Evolutionary conservation across 2,797 vertebrate species (phyloP).

Genomic region (Spinus olivaceus): DNA sequence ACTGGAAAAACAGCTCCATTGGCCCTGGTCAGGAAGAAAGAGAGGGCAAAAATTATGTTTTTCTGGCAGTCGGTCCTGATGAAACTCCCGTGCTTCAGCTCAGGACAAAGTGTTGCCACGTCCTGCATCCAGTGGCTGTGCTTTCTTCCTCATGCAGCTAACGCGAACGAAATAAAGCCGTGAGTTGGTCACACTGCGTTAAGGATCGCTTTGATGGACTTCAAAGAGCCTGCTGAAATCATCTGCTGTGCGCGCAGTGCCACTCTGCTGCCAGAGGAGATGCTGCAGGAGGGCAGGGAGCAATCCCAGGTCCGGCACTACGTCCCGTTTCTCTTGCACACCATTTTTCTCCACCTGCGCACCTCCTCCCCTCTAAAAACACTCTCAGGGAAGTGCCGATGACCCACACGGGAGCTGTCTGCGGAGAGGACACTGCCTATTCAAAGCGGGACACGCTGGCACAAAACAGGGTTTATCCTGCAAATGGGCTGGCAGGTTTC

Average conservation of each 20-base stretch:
- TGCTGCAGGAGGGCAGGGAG: neutral
- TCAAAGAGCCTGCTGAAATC: neutral
- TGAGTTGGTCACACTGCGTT: neutral
- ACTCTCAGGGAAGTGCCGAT: neutral
- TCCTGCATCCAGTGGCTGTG: too few relatives aligned
- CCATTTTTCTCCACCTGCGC: accelerated
- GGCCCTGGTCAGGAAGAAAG: neutral
- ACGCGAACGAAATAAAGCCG: neutral
- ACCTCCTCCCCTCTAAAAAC: neutral
- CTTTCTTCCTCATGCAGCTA: neutral
- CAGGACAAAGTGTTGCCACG: neutral
- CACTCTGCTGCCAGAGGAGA: neutral
- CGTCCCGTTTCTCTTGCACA: neutral
- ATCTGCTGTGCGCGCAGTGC: accelerated
- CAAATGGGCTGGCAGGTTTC: neutral
- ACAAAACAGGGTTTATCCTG: neutral
- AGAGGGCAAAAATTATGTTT: neutral
- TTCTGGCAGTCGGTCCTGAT: neutral
- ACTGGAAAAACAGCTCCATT: neutral
- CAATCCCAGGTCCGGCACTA: neutral
- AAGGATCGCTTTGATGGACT: neutral
- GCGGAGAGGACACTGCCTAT: neutral
- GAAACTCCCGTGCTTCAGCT: neutral
- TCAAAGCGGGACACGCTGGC: neutral
- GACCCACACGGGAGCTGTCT: accelerated